Conservation (phyloP, 2,888 invertebrate species). For the Eilema sororculum region DNA sequence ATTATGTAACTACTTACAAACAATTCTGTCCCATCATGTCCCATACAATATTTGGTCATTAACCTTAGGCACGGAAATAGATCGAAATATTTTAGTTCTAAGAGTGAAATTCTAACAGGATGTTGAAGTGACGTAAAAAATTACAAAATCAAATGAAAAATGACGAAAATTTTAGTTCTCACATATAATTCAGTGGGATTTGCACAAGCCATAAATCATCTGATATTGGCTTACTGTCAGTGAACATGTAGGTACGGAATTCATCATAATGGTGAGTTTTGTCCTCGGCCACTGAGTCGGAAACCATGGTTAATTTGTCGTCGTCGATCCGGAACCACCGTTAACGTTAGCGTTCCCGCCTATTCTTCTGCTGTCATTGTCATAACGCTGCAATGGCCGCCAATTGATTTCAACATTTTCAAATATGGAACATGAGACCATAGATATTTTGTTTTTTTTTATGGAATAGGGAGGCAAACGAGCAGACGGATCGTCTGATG, state of each 20-base stretch:
- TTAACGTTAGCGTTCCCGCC: constrained; percentile 52
- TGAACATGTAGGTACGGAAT: constrained; percentile 40
- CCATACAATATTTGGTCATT: too few species aligned
- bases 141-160: too few species aligned
- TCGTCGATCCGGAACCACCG: constrained; percentile 64
- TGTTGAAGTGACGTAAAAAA: too few species aligned
- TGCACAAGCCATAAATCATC: constrained; percentile 4
- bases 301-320: constrained; percentile 69
- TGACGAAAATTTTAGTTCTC: too few species aligned
- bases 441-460: background rate
- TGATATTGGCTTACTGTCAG: constrained; percentile 6
- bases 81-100: too few species aligned
- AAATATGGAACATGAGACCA: constrained; percentile 25
- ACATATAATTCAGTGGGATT: too few species aligned
- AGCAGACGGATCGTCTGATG: too few species aligned
- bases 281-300: constrained; percentile 74
- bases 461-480: too few species aligned
- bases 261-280: constrained; percentile 53
- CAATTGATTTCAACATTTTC: constrained; percentile 43
- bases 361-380: constrained; percentile 61
- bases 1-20: too few species aligned
- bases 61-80: too few species aligned
- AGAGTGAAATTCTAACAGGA: too few species aligned
- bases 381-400: constrained; percentile 43
- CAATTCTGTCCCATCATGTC: too few species aligned